A percentile compares a stretch with the other conserved stretches of the same genome.
These are phyloP conservation scores for Polia nebulosa DNA, from an alignment of 2,888 invertebrate genomes.

Conservation along the genomic window DNA sequence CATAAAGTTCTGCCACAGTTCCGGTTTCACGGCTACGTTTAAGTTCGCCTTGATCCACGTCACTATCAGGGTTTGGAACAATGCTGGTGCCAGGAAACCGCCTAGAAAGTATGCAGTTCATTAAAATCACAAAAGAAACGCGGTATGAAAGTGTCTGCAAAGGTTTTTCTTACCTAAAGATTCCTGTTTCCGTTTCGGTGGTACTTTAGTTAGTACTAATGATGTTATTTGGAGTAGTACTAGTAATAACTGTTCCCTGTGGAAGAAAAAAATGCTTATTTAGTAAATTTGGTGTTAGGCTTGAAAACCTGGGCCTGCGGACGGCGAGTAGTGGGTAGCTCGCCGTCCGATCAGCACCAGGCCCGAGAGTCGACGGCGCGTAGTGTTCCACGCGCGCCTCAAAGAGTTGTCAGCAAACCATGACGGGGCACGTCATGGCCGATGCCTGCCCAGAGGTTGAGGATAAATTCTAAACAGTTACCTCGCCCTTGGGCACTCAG, in stretches of 20 bases:
- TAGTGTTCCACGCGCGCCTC: no score
- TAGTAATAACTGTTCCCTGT: slow-evolving; percentile 96
- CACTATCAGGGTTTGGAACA: slow-evolving; percentile 98
- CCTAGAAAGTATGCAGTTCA: slow-evolving; percentile 81
- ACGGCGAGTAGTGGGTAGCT: no score
- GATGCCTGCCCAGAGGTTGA: no score
- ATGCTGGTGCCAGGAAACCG: slow-evolving; percentile 95
- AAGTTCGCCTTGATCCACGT: slow-evolving; percentile 99
- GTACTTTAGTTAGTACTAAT: slow-evolving; percentile 95
- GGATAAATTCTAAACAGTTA: no score
- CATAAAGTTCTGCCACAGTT: slow-evolving; percentile 98
- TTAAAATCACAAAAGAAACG: not conserved
- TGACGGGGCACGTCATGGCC: no score
- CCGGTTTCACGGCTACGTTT: slow-evolving; percentile 96
- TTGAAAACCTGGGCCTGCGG: no score
- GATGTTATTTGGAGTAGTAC: slow-evolving; percentile 98
- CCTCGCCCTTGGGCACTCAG: no score
- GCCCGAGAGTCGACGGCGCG: no score
- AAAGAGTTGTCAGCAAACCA: no score
- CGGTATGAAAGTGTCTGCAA: not conserved
- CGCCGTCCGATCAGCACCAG: no score
- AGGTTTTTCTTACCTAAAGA: slow-evolving; percentile 90
- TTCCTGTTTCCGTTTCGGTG: slow-evolving; percentile 94
- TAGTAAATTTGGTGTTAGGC: no score
- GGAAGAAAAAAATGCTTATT: slow-evolving; percentile 5